These are phyloP conservation scores for Oligia strigilis DNA, from an alignment of 2,888 invertebrate species.

Conservation along the genomic window DNA sequence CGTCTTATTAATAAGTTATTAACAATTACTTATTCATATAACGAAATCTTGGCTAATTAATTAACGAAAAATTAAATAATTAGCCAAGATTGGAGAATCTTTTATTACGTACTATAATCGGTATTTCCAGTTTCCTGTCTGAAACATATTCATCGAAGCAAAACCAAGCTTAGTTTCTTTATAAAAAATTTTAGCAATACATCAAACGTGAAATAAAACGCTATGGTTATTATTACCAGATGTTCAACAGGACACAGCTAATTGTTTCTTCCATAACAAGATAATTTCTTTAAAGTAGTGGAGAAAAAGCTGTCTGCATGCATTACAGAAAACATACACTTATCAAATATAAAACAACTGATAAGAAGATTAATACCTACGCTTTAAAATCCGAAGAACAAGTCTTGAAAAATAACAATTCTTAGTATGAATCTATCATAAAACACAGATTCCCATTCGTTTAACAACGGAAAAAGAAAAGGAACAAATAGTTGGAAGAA, in stretches of 20 bases:
- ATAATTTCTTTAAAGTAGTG: too few relatives aligned
- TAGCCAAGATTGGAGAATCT: neutral
- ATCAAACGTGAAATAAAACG: constrained; percentile 3
- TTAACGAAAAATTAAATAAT: too few relatives aligned
- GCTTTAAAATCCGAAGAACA: constrained; percentile 10
- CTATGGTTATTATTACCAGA: neutral
- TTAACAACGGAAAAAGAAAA: constrained; percentile 39
- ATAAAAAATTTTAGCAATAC: constrained; percentile 1
- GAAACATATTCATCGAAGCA: neutral
- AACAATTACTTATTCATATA: neutral
- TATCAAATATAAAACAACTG: neutral
- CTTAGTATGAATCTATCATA: constrained; percentile 45
- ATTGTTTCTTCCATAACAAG: neutral
- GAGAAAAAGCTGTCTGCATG: neutral
- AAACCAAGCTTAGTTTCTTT: neutral
- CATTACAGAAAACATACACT: neutral
- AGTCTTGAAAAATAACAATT: constrained; percentile 48
- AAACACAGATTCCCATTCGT: constrained; percentile 41
- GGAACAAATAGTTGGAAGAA: constrained; percentile 56
- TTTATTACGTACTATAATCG: neutral
- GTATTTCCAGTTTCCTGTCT: constrained; percentile 1
- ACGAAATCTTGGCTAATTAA: neutral
- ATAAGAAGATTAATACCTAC: constrained; percentile 1
- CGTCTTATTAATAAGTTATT: neutral
- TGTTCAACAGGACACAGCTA: constrained; percentile 5